Percentiles rank a stretch among this genome's conserved stretches.
Conservation (phyloP, 2,113 vertebrate genomes). For the Regulus satrapa region DNA sequence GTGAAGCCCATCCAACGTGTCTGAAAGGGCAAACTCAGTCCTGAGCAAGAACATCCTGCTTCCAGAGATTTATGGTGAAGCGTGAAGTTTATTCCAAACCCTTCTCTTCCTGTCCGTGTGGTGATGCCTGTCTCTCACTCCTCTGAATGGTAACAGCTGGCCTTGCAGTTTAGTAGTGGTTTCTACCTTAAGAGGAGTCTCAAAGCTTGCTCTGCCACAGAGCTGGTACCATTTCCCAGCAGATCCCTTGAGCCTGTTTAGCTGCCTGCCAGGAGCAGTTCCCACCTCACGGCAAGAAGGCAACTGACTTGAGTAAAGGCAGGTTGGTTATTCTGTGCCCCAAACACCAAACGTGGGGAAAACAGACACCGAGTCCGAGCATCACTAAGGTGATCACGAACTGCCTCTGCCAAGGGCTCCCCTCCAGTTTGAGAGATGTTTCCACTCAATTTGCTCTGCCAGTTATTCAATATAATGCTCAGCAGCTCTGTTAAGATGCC, state of each 20-base stretch:
- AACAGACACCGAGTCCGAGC: background rate
- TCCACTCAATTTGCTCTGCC: background rate
- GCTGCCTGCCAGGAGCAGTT: slow-evolving; percentile 13
- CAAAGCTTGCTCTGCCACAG: background rate
- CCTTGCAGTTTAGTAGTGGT: slow-evolving; percentile 2
- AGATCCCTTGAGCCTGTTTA: background rate
- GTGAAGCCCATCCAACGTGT: slow-evolving; percentile 8
- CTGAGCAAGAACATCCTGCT: slow-evolving; percentile 55
- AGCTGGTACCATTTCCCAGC: background rate
- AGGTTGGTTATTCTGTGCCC: slow-evolving; percentile 8
- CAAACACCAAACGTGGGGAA: background rate
- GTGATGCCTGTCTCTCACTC: background rate
- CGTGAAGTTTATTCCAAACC: background rate
- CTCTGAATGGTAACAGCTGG: background rate
- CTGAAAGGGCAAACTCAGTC: slow-evolving; percentile 34
- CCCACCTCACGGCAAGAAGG: slow-evolving; percentile 43
- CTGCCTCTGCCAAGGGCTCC: background rate
- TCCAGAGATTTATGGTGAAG: slow-evolving; percentile 4
- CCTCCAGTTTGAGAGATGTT: background rate
- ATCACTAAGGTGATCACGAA: background rate
- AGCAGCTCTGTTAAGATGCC: background rate
- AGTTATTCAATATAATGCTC: background rate
- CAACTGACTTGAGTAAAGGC: slow-evolving; percentile 42
- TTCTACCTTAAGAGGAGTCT: background rate
- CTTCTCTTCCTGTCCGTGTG: background rate